Percentiles rank a stretch among this genome's conserved stretches.
Evolutionary conservation across 2,888 invertebrate genomes (phyloP).

Genomic region (Macaria liturata): DNA sequence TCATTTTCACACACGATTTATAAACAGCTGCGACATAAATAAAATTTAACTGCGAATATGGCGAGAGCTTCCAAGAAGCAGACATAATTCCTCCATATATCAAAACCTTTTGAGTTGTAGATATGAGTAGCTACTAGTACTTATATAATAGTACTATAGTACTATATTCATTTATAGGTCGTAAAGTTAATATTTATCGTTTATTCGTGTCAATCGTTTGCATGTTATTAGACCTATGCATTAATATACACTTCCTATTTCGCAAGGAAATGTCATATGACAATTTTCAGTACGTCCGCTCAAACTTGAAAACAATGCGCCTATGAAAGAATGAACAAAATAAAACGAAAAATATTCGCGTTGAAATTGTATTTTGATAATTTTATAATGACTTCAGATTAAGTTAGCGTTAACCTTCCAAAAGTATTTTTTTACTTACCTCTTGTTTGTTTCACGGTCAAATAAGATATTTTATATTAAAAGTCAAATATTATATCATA

Average conservation of each 20-base stretch:
- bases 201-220: neutral
- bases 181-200: constrained; percentile 1
- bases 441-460: constrained; percentile 17
- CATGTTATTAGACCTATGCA: neutral
- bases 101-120: no score
- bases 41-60: no score
- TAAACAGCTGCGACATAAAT: no score
- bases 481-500: constrained; percentile 4
- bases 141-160: neutral
- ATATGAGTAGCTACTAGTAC: neutral
- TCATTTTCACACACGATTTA: no score
- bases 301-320: no score
- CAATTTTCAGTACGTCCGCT: no score
- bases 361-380: no score
- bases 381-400: neutral
- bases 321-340: no score
- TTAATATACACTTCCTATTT: constrained; percentile 2
- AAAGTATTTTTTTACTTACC: constrained; percentile 5
- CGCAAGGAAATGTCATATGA: neutral
- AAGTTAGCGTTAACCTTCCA: constrained; percentile 20
- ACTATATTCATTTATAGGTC: neutral
- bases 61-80: no score
- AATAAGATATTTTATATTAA: constrained; percentile 13
- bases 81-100: no score
- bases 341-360: no score